phyloP scores from a whole-genome alignment of 2,888 invertebrate species.

The Achlya flavicornis region DNA sequence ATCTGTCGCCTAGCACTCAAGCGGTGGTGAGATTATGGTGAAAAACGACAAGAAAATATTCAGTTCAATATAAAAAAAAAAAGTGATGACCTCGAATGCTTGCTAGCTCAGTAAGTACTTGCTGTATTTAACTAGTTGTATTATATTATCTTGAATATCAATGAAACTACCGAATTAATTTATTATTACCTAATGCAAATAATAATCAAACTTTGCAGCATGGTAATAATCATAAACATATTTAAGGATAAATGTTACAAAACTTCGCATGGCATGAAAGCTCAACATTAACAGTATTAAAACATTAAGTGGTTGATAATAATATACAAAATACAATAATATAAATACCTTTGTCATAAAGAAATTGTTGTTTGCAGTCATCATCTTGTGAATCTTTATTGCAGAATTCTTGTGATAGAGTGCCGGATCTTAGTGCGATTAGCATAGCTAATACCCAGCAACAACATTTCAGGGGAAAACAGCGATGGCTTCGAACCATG shows the following conservation, averaged over 20 bases:
- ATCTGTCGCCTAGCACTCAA: too few species aligned
- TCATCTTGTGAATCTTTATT: slow-evolving; percentile 42
- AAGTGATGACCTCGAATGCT: too few species aligned
- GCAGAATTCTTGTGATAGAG: slow-evolving; percentile 57
- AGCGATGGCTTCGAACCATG: slow-evolving; percentile 58
- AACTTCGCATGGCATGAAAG: background rate
- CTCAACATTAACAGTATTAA: slow-evolving; percentile 9
- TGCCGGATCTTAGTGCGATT: slow-evolving; percentile 46
- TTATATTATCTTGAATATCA: too few species aligned
- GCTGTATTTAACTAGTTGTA: too few species aligned
- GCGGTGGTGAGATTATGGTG: too few species aligned
- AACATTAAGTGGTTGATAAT: slow-evolving; percentile 1
- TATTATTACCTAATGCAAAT: too few species aligned
- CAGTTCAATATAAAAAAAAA: too few species aligned
- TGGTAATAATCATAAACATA: too few species aligned
- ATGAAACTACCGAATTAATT: too few species aligned
- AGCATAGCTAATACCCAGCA: slow-evolving; percentile 56
- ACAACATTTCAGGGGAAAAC: slow-evolving; percentile 54
- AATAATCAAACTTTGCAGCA: slow-evolving; percentile 19
- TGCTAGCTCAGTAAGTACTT: too few species aligned
- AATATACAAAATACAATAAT: slow-evolving; percentile 3
- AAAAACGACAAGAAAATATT: too few species aligned
- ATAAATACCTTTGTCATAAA: slow-evolving; percentile 48
- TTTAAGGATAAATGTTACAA: too few species aligned
- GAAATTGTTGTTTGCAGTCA: slow-evolving; percentile 43